phyloP scores from a whole-genome alignment of 64 coral and sea anemone genomes.

The Pocillopora damicornis region DNA sequence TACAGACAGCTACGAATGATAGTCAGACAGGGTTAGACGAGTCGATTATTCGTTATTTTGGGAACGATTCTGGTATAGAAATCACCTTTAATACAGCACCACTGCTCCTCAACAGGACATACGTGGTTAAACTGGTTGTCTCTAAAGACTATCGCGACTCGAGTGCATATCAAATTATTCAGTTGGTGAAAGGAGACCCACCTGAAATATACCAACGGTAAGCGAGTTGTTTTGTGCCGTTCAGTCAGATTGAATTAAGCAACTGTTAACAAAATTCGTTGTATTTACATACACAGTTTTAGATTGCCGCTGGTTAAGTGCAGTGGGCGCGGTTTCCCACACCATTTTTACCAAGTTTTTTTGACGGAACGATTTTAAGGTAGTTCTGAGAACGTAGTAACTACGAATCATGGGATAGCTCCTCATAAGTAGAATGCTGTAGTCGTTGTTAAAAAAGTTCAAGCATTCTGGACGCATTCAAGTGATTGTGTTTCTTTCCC shows the following conservation, averaged over 20 bases:
- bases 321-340: too few species aligned
- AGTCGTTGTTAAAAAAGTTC: too few species aligned
- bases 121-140: constrained; percentile 12
- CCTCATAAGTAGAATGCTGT: too few species aligned
- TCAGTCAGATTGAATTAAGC: neutral
- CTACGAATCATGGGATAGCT: too few species aligned
- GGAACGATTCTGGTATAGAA: neutral
- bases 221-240: neutral
- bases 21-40: neutral
- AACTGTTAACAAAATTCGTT: too few species aligned
- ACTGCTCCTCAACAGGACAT: neutral
- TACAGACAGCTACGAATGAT: neutral
- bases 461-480: too few species aligned
- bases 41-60: neutral
- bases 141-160: constrained; percentile 7
- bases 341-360: too few species aligned
- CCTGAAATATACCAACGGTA: constrained; percentile 27
- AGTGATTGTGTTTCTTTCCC: too few species aligned
- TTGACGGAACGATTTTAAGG: too few species aligned
- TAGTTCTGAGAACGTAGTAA: too few species aligned
- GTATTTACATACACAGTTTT: too few species aligned
- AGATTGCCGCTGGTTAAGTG: too few species aligned
- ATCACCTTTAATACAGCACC: neutral
- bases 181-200: constrained; percentile 6
- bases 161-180: constrained; percentile 4